These are phyloP conservation scores for Trachelus stipa DNA, from an alignment of 2,888 invertebrate species.

Conservation along the genomic window DNA sequence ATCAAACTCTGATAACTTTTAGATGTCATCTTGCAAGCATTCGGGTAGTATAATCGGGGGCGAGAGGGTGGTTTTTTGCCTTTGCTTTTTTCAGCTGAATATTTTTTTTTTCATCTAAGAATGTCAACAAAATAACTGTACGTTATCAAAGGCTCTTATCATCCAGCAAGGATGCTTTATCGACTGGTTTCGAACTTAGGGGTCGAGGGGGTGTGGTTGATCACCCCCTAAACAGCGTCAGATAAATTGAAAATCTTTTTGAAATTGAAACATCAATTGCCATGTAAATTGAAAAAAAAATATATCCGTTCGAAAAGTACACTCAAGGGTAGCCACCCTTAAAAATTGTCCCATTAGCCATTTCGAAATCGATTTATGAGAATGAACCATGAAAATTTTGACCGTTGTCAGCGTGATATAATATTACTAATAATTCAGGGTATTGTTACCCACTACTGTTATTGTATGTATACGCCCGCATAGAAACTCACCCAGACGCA, in stretches of 20 bases:
- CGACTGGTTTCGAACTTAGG: neutral
- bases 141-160: neutral
- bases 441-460: no score
- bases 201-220: neutral
- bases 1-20: neutral
- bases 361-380: no score
- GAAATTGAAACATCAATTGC: no score
- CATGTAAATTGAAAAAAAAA: no score
- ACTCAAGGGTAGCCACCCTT: neutral
- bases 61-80: no score
- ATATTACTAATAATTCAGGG: slow-evolving; percentile 2
- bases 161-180: neutral
- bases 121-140: no score
- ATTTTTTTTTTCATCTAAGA: no score
- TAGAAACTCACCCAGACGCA: neutral
- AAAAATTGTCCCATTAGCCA: neutral
- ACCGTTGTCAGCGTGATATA: neutral
- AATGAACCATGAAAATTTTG: no score
- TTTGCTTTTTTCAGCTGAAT: no score
- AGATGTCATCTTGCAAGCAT: neutral
- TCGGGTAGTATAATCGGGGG: no score
- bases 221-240: neutral
- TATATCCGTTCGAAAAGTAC: no score
- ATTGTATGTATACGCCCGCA: neutral
- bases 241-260: no score